phyloP scores from a whole-genome alignment of 2,113 vertebrate genomes.

The Baryphthengus martii region DNA sequence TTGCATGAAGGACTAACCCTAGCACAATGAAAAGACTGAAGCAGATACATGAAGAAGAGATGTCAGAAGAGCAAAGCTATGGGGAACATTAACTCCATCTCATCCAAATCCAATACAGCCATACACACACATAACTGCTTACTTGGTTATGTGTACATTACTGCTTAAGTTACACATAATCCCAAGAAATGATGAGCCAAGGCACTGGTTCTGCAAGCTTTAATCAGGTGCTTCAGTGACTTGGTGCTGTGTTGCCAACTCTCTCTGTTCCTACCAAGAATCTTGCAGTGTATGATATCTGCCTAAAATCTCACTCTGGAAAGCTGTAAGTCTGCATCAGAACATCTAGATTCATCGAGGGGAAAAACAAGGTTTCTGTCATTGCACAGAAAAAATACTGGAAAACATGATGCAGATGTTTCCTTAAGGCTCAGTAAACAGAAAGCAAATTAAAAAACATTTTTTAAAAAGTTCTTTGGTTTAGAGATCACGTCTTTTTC shows the following conservation, averaged over 20 bases:
- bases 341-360: neutral
- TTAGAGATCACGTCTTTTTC: neutral
- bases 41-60: neutral
- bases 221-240: neutral
- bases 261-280: neutral
- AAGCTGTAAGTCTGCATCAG: neutral
- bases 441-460: neutral
- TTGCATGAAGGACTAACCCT: neutral
- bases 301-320: neutral
- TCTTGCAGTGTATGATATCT: neutral
- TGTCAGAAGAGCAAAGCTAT: neutral
- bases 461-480: neutral
- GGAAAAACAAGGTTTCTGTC: neutral
- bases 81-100: too few species aligned
- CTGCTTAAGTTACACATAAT: too few species aligned
- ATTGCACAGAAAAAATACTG: neutral
- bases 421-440: constrained; percentile 19
- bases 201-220: neutral
- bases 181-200: neutral
- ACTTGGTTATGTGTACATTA: too few species aligned
- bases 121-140: too few species aligned
- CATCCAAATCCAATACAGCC: too few species aligned
- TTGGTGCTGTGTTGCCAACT: neutral
- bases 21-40: neutral
- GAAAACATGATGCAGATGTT: constrained; percentile 1